Conservation (phyloP, 2,113 vertebrate species). For the Cacatua alba region DNA sequence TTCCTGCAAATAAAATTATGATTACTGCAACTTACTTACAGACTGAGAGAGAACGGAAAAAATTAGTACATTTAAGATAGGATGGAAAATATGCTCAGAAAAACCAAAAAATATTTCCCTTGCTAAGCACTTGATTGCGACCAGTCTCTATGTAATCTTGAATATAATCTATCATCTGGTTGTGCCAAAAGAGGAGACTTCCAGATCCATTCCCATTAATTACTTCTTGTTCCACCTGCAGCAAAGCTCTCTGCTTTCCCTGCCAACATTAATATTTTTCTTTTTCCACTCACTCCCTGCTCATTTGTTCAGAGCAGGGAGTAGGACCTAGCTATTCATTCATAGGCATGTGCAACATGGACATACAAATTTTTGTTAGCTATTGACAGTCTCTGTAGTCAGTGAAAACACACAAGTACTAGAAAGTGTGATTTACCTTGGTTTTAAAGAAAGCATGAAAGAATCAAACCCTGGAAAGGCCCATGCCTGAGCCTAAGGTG, state of each 20-base stretch:
- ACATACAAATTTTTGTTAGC: background rate
- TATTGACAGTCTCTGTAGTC: rapidly evolving
- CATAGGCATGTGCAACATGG: background rate
- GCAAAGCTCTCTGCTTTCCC: background rate
- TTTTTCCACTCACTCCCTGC: background rate
- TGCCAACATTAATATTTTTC: background rate
- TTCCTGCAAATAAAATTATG: background rate
- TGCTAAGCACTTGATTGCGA: background rate
- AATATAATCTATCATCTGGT: background rate
- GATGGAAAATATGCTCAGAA: background rate
- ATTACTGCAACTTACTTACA: background rate
- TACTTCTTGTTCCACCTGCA: background rate
- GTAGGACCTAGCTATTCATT: background rate
- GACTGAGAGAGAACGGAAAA: background rate
- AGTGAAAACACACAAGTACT: background rate
- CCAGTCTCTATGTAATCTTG: background rate
- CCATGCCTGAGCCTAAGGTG: too few species aligned
- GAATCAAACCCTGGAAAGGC: background rate
- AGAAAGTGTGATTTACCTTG: background rate
- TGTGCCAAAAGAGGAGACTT: background rate
- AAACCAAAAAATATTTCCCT: background rate
- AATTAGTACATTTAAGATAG: background rate
- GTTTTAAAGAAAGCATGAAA: background rate
- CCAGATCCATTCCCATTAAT: background rate
- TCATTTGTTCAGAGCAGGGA: background rate